Base-by-base conservation (phyloP, 30 jellyfish, hydroid and myxozoan genomes). In the Cassiopea xamachana region DNA sequence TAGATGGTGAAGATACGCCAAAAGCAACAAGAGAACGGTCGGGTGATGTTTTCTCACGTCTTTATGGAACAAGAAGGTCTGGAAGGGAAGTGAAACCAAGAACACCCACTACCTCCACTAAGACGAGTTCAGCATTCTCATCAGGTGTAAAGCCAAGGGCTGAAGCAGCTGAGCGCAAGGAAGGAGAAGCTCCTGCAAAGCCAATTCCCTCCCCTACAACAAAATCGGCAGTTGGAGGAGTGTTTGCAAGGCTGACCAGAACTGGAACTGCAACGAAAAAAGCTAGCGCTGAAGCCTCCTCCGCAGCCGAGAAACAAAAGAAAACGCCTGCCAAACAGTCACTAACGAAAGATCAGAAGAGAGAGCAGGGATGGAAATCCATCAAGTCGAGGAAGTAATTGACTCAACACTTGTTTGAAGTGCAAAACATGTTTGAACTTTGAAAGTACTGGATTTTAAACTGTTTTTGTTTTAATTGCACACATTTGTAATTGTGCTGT, bases 11-110 rank as follows among this genome's bases (percentile, higher is more conserved):
- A 1, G 93, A 97, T 1, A 81, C 96, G 49, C 95, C 97, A 1
- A 96, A 68, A 93, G 48, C 87, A 60, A 17, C 94, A 46, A 97
- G 99, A 18, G 99, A 96, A 78, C 39, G 92, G 60, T 96, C 99
- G 3, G 98, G 99, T 1, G 99, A 96, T 59, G 99, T 96, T n/a
- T 96, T 92, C 85, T 85, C 96, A 7, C 92, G 99, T 47, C 88
- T 96, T 59, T 94, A 94, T 59, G 97, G 95, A 6, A 48, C 88
- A 7, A 49, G 92, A 51, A 87, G 59, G 68, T 75, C 92, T 17
- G 82, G 58, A 71, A 55, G 73, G 44, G 88, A 61, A 81, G 94
- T 73, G 9, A 82, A 79, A 61, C 87, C 93, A 17, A 80, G 91
- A 44, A 64, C 94, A 18, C 80, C 94, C 45, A 44, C 85, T 14